Conservation (phyloP, 2,797 vertebrate species). For the Myotis vivesi region DNA sequence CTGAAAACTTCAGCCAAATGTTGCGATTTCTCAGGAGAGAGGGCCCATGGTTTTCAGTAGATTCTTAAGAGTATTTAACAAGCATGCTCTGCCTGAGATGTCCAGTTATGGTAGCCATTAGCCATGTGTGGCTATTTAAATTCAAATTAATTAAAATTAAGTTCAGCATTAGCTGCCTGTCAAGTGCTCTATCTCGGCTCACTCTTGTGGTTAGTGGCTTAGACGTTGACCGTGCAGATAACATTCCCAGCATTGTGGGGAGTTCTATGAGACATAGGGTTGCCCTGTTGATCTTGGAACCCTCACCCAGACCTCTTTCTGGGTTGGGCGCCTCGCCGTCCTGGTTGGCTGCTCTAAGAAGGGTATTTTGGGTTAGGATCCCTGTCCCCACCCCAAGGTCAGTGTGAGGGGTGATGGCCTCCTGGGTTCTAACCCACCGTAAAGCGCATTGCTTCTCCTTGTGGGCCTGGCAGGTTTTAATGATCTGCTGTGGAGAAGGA, state of each 20-base stretch:
- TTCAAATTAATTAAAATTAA: background rate
- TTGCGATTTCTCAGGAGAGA: slow-evolving; percentile 11
- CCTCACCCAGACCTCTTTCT: background rate
- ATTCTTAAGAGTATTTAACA: slow-evolving; percentile 12
- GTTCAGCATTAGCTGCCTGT: background rate
- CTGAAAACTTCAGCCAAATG: slow-evolving; percentile 3
- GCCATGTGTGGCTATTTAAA: background rate
- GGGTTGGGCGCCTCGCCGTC: background rate
- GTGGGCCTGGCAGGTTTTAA: background rate
- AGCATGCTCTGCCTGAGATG: background rate
- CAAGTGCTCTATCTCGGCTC: background rate
- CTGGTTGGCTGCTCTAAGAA: background rate
- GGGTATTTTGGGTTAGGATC: background rate
- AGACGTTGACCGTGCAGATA: background rate
- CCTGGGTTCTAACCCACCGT: background rate
- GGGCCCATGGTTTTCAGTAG: background rate
- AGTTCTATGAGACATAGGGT: background rate
- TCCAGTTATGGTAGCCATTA: background rate
- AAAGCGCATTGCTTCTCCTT: background rate
- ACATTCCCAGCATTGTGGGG: background rate
- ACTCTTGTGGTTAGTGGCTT: background rate
- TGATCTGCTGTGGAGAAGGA: background rate
- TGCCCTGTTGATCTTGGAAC: background rate
- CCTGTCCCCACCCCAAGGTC: background rate
- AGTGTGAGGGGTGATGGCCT: background rate